Evolutionary conservation across 2,113 vertebrate species (phyloP).

Genomic region (Caloenas nicobarica): DNA sequence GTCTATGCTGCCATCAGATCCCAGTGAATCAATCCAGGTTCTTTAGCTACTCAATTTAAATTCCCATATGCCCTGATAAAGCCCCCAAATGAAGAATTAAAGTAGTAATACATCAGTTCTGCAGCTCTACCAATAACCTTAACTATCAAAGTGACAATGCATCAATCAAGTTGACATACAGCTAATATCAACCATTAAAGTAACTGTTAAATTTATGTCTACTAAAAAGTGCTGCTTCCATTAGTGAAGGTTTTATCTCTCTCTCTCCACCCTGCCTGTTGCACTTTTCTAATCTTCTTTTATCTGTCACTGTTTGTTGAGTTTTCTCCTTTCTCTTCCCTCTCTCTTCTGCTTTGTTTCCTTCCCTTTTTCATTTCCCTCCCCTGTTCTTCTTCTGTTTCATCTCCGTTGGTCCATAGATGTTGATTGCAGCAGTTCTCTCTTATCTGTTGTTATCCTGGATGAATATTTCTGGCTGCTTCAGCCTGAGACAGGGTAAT

Average conservation of each 20-base stretch:
- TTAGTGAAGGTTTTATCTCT: conserved; percentile 48
- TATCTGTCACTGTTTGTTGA: not conserved
- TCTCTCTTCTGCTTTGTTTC: not conserved
- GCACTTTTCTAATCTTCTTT: not conserved
- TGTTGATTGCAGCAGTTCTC: not conserved
- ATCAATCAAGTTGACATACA: conserved; percentile 72
- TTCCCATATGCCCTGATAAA: conserved; percentile 71
- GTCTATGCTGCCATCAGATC: conserved; percentile 13
- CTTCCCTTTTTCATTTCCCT: not conserved
- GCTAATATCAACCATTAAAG: conserved; percentile 71
- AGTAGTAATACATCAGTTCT: conserved; percentile 69
- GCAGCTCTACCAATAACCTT: conserved; percentile 68
- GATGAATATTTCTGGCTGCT: not conserved
- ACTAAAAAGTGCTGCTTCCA: conserved; percentile 60
- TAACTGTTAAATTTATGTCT: conserved; percentile 71
- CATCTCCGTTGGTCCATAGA: not conserved
- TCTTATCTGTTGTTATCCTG: not conserved
- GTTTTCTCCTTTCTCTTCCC: not conserved
- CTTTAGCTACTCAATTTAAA: conserved; percentile 64
- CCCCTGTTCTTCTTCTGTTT: not conserved
- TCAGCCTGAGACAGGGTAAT: not conserved
- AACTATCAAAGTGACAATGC: conserved; percentile 68
- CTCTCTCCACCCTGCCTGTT: not conserved
- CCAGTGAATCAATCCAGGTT: conserved; percentile 37
- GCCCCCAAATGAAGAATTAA: conserved; percentile 70